Evolutionary conservation across 2,113 vertebrate genomes (phyloP), one percentile per base, ranked within the genome.

Genomic region (Enhydra lutris): DNA sequence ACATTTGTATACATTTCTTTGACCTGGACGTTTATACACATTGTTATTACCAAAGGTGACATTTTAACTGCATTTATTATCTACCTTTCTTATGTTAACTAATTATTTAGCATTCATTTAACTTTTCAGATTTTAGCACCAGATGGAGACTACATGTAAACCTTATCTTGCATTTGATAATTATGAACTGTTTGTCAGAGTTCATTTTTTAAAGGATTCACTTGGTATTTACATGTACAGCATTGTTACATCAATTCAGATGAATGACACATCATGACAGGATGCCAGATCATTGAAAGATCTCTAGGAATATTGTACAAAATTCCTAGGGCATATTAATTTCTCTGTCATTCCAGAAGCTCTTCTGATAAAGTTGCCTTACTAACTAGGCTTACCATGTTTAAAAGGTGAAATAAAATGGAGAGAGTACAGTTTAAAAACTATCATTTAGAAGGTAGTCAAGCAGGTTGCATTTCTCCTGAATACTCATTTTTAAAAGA

Each of bases 361-460:
- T 26, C 45, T 29, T 31, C 23, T 34, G 7, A 55, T 57, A 52
- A 65, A 7, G 0, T 17, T 18, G 34, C 59, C 18, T 74, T 67
- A 52, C 63, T 96, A 63, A 96, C 10, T 31, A 10, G n/a, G 6
- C 39, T 96, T 83, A 95, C 96, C 91, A 87, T 81, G 71, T 84
- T 57, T 82, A 88, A 95, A 83, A 5, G n/a, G 80, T 8, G 79
- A 67, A 87, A 50, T 21, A 52, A 69, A 86, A 88, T 29, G 26
- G 14, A 94, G 17, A 94, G 2, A 12, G 20, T 14, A 21, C 47
- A 55, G 20, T 63, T 85, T 84, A 26, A 73, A 88, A 94, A 21
- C 7, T 67, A 69, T 29, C 24, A 12, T 89, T 89, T 59, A 86
- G 79, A 92, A 88, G 23, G 8, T 18, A 83, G 26, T 24, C 34